phyloP scores from a whole-genome alignment of 2,113 vertebrate species.

The Taurulus bubalis region DNA sequence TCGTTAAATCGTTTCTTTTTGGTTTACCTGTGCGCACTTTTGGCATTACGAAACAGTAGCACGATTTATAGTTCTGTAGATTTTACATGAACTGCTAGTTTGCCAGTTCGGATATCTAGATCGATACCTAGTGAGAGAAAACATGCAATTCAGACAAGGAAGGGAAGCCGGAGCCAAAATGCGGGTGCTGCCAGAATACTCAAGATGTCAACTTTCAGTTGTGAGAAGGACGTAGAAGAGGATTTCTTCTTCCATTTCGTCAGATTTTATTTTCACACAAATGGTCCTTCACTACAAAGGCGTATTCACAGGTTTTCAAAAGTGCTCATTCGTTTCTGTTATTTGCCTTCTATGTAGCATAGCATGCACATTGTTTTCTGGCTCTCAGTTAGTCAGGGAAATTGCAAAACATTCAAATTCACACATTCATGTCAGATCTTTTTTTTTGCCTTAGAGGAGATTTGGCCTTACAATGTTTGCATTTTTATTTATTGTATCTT shows the following conservation, averaged over 20 bases:
- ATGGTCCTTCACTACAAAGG: background rate
- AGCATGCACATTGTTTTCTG: background rate
- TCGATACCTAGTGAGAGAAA: background rate
- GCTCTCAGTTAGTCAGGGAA: background rate
- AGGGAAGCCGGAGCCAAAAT: background rate
- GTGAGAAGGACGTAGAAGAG: background rate
- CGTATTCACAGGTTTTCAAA: background rate
- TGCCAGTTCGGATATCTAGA: background rate
- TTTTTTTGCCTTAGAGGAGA: background rate
- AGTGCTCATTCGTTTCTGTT: background rate
- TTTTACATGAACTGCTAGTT: background rate
- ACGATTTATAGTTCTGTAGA: background rate
- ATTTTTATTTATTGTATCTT: background rate
- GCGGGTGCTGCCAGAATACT: background rate
- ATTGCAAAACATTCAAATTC: background rate
- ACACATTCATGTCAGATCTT: background rate
- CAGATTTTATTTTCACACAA: background rate
- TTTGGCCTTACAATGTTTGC: background rate
- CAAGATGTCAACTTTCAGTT: background rate
- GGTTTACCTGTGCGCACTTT: constrained; percentile 20
- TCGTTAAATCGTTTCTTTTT: constrained; percentile 5
- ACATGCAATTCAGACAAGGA: background rate
- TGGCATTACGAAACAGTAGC: background rate
- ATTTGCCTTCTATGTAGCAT: background rate
- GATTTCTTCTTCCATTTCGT: background rate